Evolutionary conservation across 2,797 vertebrate species (phyloP), one percentile per base, ranked within the genome.

Genomic region (Podarcis lilfordi): DNA sequence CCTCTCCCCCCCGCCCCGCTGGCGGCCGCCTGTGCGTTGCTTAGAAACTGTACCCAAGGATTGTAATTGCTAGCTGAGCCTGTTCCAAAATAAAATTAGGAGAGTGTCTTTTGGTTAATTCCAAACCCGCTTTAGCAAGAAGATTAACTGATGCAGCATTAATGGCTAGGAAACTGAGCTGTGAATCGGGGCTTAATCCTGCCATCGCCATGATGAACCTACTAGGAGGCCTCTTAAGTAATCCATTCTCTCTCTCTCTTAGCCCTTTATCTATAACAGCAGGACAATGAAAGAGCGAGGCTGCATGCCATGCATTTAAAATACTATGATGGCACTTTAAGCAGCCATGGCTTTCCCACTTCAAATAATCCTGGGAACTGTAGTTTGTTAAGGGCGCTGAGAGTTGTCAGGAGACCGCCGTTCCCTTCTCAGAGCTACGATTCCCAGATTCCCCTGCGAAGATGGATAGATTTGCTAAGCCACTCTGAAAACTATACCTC

Each of bases 21-120:
- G 7, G 3, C 84, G 50, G 86, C 66, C 86, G 82, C 11, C 74
- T 87, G 0, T 93, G 89, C 92, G 95, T 96, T 96, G 94, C 95
- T 93, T 92, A 93, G 95, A 90, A 94, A 95, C 94, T 86, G 85
- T 91, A 81, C 94, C 90, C 91, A 94, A 93, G 88, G 85, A 85
- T 64, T 93, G 91, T 94, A 93, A 95, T 86, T 86, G 86, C 89
- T 89, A 92, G 61, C 88, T 90, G 89, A 91, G 81, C 74, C 77
- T 83, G 29, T 90, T 94, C 92, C 86, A 85, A 88, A 92, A 81
- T 11, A 0, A 90, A 93, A 93, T 93, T 87, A 89, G 83, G 74
- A 85, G 79, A n/a, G 25, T 37, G 43, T 55, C 43, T 81, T 85
- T 75, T 85, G 85, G 59, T 85, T 81, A 85, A 29, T 74, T 72